Conservation (phyloP, 1,140 invertebrate genomes). For the Dufourea novaeangliae region DNA sequence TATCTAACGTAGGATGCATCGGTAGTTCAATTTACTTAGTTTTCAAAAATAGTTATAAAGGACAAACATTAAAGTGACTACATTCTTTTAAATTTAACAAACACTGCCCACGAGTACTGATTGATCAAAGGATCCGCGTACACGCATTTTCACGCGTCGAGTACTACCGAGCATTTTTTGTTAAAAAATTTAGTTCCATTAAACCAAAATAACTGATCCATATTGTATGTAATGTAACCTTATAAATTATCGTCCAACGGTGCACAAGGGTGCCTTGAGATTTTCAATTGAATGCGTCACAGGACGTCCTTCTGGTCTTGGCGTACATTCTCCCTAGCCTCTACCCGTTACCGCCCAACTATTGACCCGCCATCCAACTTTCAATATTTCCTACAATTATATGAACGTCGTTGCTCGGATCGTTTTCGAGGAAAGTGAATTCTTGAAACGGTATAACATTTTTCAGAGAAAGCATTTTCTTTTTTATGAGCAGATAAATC, state of each 20-base stretch:
- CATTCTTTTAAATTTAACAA: neutral
- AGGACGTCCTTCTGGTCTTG: constrained; percentile 77
- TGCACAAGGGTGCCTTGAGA: constrained; percentile 77
- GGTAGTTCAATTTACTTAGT: no score
- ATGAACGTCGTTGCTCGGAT: no score
- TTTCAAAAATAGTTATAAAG: neutral
- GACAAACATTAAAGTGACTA: neutral
- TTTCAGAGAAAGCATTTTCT: constrained; percentile 69
- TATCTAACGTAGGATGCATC: no score
- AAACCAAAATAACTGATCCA: constrained; percentile 62
- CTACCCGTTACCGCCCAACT: constrained; percentile 37
- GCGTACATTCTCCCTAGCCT: constrained; percentile 70
- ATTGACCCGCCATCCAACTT: constrained; percentile 49
- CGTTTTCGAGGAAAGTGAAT: neutral
- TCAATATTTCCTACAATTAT: constrained; percentile 66
- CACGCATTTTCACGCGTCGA: neutral
- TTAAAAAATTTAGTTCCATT: constrained; percentile 35
- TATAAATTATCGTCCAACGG: constrained; percentile 68
- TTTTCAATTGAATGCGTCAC: constrained; percentile 80
- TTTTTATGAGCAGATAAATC: neutral
- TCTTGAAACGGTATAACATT: neutral
- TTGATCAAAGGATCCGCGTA: neutral
- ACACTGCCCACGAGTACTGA: neutral
- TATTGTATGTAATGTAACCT: constrained; percentile 67
- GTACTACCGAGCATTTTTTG: constrained; percentile 3